These are phyloP conservation scores for Anastatus disparis DNA, from an alignment of 1,140 invertebrate genomes.

Conservation along the genomic window DNA sequence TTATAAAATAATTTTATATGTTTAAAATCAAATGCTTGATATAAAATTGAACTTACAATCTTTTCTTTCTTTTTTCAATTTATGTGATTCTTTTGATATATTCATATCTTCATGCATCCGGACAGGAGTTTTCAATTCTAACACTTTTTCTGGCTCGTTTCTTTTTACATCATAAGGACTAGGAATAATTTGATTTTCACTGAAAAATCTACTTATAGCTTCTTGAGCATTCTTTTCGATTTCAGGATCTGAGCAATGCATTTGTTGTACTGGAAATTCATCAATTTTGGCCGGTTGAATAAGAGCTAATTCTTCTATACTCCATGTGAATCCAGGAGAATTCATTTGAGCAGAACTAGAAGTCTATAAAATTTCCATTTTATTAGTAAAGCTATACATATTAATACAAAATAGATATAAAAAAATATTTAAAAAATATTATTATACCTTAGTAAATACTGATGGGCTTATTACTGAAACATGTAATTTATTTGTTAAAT, in stretches of 20 bases:
- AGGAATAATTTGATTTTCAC: conserved; percentile 66
- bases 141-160: conserved; percentile 38
- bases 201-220: conserved; percentile 68
- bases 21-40: neutral
- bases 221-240: conserved; percentile 66
- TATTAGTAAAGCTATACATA: no score
- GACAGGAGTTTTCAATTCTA: conserved; percentile 43
- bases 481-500: conserved; percentile 61
- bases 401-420: neutral
- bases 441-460: conserved; percentile 58
- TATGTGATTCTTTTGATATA: conserved; percentile 39
- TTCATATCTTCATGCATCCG: conserved; percentile 30
- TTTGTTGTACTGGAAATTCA: conserved; percentile 66
- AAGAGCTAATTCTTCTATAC: conserved; percentile 67
- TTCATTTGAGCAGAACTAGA: conserved; percentile 45
- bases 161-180: conserved; percentile 62
- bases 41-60: conserved; percentile 49
- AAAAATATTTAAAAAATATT: neutral
- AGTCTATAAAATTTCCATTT: conserved; percentile 38
- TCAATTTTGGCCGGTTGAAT: conserved; percentile 69
- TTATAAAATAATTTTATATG: conserved; percentile 36
- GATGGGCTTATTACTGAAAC: conserved; percentile 62
- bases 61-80: conserved; percentile 48
- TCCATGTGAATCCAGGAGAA: conserved; percentile 67
- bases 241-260: conserved; percentile 65